phyloP scores from a whole-genome alignment of 2,888 invertebrate genomes.

The Nyleta sp. region DNA sequence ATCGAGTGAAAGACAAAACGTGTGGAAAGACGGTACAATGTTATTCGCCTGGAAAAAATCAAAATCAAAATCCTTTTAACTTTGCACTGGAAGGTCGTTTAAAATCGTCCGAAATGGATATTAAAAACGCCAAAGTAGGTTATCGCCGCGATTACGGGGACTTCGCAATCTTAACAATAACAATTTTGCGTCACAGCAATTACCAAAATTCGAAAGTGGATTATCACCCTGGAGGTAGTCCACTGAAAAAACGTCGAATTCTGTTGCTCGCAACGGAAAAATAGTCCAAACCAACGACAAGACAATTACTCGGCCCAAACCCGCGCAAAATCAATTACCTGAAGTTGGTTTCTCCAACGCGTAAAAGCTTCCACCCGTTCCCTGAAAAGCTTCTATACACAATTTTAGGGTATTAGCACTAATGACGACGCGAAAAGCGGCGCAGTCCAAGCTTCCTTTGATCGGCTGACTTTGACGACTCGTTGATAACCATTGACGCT shows the following conservation, averaged over 20 bases:
- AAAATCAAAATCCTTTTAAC: conserved; percentile 1
- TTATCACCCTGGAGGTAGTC: neutral
- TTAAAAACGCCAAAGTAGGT: conserved; percentile 3
- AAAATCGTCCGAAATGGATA: neutral
- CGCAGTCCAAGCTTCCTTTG: conserved; percentile 27
- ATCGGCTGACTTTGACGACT: conserved; percentile 43
- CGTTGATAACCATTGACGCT: conserved; percentile 46
- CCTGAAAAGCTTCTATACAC: neutral
- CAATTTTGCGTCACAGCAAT: neutral
- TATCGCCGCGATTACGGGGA: neutral
- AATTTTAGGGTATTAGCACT: conserved; percentile 33
- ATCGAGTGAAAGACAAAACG: too few species aligned
- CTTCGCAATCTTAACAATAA: conserved; percentile 4
- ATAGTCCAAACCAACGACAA: neutral
- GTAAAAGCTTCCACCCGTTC: conserved; percentile 30
- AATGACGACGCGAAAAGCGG: conserved; percentile 29
- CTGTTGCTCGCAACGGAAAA: neutral
- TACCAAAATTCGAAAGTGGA: neutral
- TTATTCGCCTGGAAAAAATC: neutral
- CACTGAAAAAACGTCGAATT: neutral
- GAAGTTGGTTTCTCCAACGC: conserved; percentile 15
- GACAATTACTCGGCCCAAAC: conserved; percentile 22
- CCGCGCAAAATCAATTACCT: conserved; percentile 28
- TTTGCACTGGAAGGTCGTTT: neutral
- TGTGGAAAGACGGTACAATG: too few species aligned